Percentiles rank a stretch among this genome's conserved stretches.
phyloP scores from a whole-genome alignment of 1,140 invertebrate genomes.

The Scaptomyza hsui region DNA sequence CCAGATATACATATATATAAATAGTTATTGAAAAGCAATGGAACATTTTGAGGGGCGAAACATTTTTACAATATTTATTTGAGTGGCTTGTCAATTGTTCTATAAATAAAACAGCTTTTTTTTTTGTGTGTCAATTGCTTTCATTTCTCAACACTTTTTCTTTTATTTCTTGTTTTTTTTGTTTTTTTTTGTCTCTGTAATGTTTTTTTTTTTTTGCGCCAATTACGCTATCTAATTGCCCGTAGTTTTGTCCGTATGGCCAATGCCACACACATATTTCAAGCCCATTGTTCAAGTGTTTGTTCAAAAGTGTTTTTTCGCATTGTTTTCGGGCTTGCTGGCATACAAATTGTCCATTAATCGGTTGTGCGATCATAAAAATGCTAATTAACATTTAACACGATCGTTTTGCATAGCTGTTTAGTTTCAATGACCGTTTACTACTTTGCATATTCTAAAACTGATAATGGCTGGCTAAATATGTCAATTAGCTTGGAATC shows the following conservation, averaged over 20 bases:
- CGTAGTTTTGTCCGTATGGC: constrained; percentile 32
- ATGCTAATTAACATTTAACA: constrained; percentile 71
- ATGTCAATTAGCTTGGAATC: constrained; percentile 19
- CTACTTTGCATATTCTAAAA: constrained; percentile 13
- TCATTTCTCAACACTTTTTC: constrained; percentile 50
- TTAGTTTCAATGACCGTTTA: constrained; percentile 21
- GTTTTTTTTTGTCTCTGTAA: too few species aligned
- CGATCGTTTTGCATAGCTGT: constrained; percentile 51
- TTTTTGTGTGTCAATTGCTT: constrained; percentile 69
- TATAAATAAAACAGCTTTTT: constrained; percentile 67
- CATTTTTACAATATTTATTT: constrained; percentile 45
- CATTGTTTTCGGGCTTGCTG: constrained; percentile 51
- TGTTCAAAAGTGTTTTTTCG: constrained; percentile 1
- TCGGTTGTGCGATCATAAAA: constrained; percentile 62
- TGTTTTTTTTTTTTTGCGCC: constrained; percentile 45
- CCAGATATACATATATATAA: background rate
- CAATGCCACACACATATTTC: constrained; percentile 24
- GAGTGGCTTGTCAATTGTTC: constrained; percentile 76
- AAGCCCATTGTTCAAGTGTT: constrained; percentile 17
- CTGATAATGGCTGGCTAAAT: constrained; percentile 19
- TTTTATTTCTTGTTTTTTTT: background rate
- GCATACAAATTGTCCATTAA: constrained; percentile 75
- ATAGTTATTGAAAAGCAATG: constrained; percentile 68
- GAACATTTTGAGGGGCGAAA: background rate
- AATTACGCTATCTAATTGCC: constrained; percentile 70